Evolutionary conservation across 2,888 invertebrate species (phyloP), one percentile per base, ranked within the genome.

Genomic region (Chironomus tentans): DNA sequence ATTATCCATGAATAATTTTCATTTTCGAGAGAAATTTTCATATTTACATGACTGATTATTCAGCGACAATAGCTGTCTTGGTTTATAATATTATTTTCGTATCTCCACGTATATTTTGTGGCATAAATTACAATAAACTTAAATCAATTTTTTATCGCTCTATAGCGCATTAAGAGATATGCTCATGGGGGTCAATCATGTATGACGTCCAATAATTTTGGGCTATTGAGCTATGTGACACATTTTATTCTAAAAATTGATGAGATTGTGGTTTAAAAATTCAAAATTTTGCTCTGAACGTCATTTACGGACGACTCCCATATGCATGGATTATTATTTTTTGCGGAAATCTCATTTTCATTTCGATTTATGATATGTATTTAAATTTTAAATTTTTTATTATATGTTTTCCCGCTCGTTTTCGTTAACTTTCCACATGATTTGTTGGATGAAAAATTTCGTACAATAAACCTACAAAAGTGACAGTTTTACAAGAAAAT

Each of bases 1-100:
- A 73, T 73, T 56, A 62, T 62, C 62, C 24, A 62, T 73, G 73
- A 46, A 73, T 73, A 62, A 73, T 73, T 73, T 38, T 24, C 2
- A 13, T 21, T 70, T 24, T 5, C 24, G 70, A 22, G 56, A 56
- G 48, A 47, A 56, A 70, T 70, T 70, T 70, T 50, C 50, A 65
- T 24, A 50, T 70, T 70, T 70, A 56, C 70, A 24, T 50, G 50
- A 15, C 46, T 47, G 70, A 70, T 70, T 70, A 70, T 56, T n/a
- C 22, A 70, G 50, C 48, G 70, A 70, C 48, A 70, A 50, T 56
- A 18, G n/a, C 18, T 10, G 38, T 38, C 38, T 38, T 10, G 38
- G 38, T 38, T 38, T 38, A 38, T 38, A 38, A 38, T 38, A 10
- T 38, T 38, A 28, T 61, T 61, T 3, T 6, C 7, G 6, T 61